Conservation (phyloP, 64 coral and sea anemone species). For the Orbicella faveolata region DNA sequence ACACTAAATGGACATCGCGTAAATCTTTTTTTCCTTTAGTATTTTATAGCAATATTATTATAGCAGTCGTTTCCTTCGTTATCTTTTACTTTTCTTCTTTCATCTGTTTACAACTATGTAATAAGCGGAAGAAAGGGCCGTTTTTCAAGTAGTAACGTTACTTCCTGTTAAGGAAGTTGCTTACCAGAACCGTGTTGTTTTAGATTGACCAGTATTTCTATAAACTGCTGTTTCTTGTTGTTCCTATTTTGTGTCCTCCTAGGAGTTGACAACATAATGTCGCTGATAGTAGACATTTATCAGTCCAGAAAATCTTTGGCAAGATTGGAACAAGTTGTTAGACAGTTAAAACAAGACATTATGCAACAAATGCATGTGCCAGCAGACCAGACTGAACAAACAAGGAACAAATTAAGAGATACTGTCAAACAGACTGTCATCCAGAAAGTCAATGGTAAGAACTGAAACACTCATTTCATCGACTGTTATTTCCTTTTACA, state of each 20-base stretch:
- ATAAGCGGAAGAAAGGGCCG: no score
- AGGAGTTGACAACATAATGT: conserved; percentile 52
- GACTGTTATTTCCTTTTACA: not conserved
- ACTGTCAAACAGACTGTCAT: conserved; percentile 21
- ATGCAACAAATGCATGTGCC: conserved; percentile 39
- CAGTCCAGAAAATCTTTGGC: conserved; percentile 34
- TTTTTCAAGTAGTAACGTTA: no score
- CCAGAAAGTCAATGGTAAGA: conserved; percentile 49
- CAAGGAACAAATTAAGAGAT: conserved; percentile 26
- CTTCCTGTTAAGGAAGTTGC: no score
- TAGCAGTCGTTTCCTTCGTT: no score
- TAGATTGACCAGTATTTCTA: no score
- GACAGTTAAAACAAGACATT: conserved; percentile 50
- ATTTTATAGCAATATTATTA: no score
- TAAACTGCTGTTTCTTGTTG: no score
- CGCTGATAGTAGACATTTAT: conserved; percentile 47
- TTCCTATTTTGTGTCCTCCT: not conserved
- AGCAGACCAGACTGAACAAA: conserved; percentile 22
- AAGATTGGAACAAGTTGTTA: conserved; percentile 29
- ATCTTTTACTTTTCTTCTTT: no score
- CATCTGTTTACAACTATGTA: no score
- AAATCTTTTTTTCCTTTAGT: no score
- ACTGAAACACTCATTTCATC: not conserved
- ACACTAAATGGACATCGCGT: no score
- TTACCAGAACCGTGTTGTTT: no score